Evolutionary conservation across 2,113 vertebrate genomes (phyloP), one percentile per base, ranked within the genome.

Genomic region (Cochlearius cochlearius): DNA sequence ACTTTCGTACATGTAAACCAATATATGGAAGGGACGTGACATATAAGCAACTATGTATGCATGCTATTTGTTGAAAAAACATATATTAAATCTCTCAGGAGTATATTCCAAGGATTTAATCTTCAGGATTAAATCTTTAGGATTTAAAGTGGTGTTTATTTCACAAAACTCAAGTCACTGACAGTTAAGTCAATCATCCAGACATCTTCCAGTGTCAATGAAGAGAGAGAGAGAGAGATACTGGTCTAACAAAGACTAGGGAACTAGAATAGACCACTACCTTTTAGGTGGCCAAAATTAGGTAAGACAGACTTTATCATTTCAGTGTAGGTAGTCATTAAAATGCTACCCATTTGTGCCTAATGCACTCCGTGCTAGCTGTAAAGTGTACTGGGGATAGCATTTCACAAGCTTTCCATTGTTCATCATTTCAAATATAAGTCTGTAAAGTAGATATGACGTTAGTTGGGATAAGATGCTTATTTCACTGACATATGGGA

Each of bases 351-450:
- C 25, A 56, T 56, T 85, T 91, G 16, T 85, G 41, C 53, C 62
- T 73, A 85, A 94, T 82, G 81, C 47, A 92, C n/a, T 82, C 43
- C 19, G 41, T 0, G 1, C 63, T 69, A 86, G 50, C 63, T 94
- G 11, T 53, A 76, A 95, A 93, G 75, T 73, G 29, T 77, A 85
- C 32, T 88, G 73, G n/a, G 45, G 43, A 63, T 7, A 78, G 39
- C 29, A 94, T 72, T 96, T 89, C 84, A 63, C 38, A 86, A 89
- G 23, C 64, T 56, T 67, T 87, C 49, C 79, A 77, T 77, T 94
- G 74, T 88, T 93, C 92, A 76, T 82, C 10, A 75, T 94, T 95
- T 95, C 91, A 95, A 84, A 21, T 32, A 95, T 86, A 88, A 76
- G 30, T 86, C 68, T 74, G 63, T 88, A 93, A 95, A 97, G 78